These are phyloP conservation scores for Alviniconcha marisindica DNA, from an alignment of 1,140 invertebrate species.

Conservation along the genomic window DNA sequence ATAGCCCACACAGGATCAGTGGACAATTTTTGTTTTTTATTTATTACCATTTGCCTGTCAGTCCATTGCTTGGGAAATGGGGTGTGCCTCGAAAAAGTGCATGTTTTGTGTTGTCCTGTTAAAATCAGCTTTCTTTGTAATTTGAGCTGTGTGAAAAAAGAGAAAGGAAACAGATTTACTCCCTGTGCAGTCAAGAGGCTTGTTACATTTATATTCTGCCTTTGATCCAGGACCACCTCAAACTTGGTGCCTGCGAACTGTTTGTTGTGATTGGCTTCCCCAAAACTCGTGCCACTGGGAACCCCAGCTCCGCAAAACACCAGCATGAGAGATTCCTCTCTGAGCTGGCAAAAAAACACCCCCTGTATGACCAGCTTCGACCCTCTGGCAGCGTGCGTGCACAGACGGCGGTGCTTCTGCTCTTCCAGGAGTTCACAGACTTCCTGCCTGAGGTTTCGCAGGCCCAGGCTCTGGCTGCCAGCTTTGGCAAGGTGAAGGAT, in stretches of 20 bases:
- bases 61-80: too few relatives aligned
- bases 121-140: too few relatives aligned
- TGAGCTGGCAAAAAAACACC: slow-evolving; percentile 2
- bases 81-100: too few relatives aligned
- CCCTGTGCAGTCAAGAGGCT: too few relatives aligned
- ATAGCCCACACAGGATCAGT: too few relatives aligned
- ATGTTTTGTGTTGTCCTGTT: too few relatives aligned
- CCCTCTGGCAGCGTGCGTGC: neutral
- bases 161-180: too few relatives aligned
- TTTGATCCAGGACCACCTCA: slow-evolving; percentile 7
- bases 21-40: too few relatives aligned
- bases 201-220: too few relatives aligned
- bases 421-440: slow-evolving; percentile 15
- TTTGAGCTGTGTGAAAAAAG: too few relatives aligned
- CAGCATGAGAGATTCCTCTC: neutral
- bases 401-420: neutral
- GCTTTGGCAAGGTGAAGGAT: slow-evolving; percentile 3
- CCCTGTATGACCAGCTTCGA: neutral
- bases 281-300: neutral
- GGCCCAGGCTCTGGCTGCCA: neutral
- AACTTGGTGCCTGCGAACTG: neutral
- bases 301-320: neutral
- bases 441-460: neutral
- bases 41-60: too few relatives aligned
- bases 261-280: slow-evolving; percentile 14